These are phyloP conservation scores for Eurystomus glaucurus DNA, from an alignment of 2,797 vertebrate species.

Conservation along the genomic window DNA sequence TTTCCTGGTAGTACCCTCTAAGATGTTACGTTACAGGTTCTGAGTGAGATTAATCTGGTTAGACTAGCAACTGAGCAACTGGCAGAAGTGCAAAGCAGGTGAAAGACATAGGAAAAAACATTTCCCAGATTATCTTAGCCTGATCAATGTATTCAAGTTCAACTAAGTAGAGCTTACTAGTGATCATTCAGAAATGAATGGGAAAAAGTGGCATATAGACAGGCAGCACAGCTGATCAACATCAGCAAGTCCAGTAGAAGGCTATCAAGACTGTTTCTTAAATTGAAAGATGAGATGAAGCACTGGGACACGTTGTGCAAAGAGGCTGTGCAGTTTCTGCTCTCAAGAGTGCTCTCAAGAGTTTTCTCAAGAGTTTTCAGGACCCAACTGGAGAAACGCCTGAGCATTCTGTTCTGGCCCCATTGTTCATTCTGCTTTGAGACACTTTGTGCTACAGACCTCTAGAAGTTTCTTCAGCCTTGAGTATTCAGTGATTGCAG, in stretches of 20 bases:
- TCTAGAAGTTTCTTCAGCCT: neutral
- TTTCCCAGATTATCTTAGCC: neutral
- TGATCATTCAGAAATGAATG: neutral
- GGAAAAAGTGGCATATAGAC: neutral
- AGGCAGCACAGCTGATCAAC: neutral
- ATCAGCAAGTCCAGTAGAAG: rapidly evolving
- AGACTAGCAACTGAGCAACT: neutral
- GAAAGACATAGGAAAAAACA: neutral
- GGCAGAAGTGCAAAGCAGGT: neutral
- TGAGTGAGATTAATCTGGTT: neutral
- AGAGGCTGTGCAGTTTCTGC: neutral
- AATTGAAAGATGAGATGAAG: neutral
- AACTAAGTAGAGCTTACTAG: neutral
- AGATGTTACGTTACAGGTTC: rapidly evolving
- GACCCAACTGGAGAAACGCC: neutral
- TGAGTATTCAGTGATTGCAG: neutral
- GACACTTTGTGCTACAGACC: neutral
- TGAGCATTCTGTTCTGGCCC: neutral
- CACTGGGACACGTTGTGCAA: rapidly evolving
- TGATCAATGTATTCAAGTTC: neutral
- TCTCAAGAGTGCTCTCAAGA: neutral
- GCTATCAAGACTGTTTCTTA: neutral
- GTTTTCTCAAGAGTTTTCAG: neutral
- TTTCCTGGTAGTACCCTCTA: neutral
- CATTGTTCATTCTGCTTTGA: neutral